Evolutionary conservation across 2,888 invertebrate species (phyloP), one percentile per base, ranked within the genome.

Genomic region (Dysmachus trigonus): DNA sequence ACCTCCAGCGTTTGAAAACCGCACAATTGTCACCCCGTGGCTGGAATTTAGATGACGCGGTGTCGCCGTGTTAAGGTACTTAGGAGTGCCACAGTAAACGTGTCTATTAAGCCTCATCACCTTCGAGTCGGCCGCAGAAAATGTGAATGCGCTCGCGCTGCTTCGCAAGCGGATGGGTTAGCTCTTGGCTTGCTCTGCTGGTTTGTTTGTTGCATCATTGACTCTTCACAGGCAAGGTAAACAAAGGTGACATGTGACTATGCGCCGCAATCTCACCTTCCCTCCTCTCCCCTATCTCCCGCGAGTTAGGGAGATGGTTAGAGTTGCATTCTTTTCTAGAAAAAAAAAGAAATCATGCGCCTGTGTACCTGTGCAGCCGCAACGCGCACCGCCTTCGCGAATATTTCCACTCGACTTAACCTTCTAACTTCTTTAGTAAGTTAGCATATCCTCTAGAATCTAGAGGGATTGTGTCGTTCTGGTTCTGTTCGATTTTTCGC

Each of bases 11-110:
- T 83, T 83, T 83, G 83, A 83, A 62, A 83, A 83, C 83, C 83
- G 83, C 83, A 83, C 72, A 27, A 72, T 83, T 83, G 83, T 83
- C 83, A 83, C 83, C 47, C 47, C 83, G 83, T 83, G 83, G 41
- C 41, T 83, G 72, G 83, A 83, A 83, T 83, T 72, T 41, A 83
- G 83, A 83, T 83, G 83, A 83, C 83, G 71, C 33, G 72, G 18
- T 83, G 83, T 41, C 83, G 71, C 53, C 35, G 41, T 83, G 72
- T 41, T 72, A 72, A 83, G 71, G 83, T 83, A 72, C 83, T 72
- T 83, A 83, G 83, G 83, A 83, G 83, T 83, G 83, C 83, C 83
- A 72, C 72, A 83, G 27, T 83, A 83, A 83, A 83, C 83, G 83
- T 83, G 83, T 83, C 83, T 83, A 83, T 83, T 83, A 83, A 62